phyloP scores from a whole-genome alignment of 1,140 invertebrate species.

The Ostrea denselamellosa region DNA sequence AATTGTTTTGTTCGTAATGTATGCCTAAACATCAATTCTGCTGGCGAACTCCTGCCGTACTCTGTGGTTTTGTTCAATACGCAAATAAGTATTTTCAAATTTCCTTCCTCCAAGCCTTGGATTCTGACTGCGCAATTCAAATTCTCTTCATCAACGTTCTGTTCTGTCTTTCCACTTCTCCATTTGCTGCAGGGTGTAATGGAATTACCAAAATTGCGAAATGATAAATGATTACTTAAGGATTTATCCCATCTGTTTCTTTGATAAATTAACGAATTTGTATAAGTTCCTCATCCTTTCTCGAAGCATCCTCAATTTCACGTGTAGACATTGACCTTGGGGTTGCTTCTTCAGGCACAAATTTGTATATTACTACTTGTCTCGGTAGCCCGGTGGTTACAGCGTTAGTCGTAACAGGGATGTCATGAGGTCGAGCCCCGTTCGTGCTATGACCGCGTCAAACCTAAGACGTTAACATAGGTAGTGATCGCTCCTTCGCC shows the following conservation, averaged over 20 bases:
- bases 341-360: constrained; percentile 41
- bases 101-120: constrained; percentile 58
- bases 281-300: constrained; percentile 3
- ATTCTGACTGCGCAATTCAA: constrained; percentile 54
- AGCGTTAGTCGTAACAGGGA: too few relatives aligned
- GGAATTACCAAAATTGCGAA: constrained; percentile 52
- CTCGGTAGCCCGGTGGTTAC: too few relatives aligned
- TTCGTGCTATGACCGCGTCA: too few relatives aligned
- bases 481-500: too few relatives aligned
- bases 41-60: constrained; percentile 55
- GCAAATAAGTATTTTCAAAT: constrained; percentile 53
- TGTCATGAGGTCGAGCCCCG: too few relatives aligned
- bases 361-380: too few relatives aligned
- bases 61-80: constrained; percentile 58
- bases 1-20: constrained; percentile 56
- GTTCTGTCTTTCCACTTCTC: constrained; percentile 61
- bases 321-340: constrained; percentile 47
- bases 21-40: constrained; percentile 54
- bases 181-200: constrained; percentile 59
- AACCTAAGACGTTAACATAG: too few relatives aligned
- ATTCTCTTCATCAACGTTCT: constrained; percentile 59
- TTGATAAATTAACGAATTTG: neutral
- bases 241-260: constrained; percentile 35
- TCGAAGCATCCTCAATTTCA: constrained; percentile 30
- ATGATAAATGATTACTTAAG: constrained; percentile 10